phyloP scores from a whole-genome alignment of 1,140 invertebrate genomes.

The Leptinotarsa texana region DNA sequence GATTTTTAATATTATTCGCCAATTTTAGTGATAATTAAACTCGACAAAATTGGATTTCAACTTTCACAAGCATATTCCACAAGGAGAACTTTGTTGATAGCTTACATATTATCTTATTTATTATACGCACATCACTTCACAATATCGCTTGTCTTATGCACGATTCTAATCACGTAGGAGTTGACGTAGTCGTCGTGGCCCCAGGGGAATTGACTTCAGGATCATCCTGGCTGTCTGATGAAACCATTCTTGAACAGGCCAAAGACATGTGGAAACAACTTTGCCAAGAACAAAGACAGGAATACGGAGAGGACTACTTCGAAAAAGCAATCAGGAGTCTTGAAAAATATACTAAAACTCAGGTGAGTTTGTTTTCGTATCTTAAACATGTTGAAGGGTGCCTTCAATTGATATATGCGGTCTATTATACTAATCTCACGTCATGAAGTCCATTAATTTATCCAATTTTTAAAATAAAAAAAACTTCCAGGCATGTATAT shows the following conservation, averaged over 20 bases:
- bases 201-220: constrained; percentile 80
- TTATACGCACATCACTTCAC: too few species aligned
- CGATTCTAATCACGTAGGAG: constrained; percentile 56
- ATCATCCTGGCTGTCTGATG: constrained; percentile 74
- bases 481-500: neutral
- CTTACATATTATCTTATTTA: too few species aligned
- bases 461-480: neutral
- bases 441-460: neutral
- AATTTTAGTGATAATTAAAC: too few species aligned
- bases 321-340: constrained; percentile 74
- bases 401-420: neutral
- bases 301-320: constrained; percentile 80
- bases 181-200: constrained; percentile 79
- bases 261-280: constrained; percentile 78
- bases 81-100: too few species aligned
- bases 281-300: constrained; percentile 73
- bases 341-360: constrained; percentile 74
- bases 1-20: too few species aligned
- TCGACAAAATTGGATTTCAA: too few species aligned
- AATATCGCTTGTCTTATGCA: too few species aligned
- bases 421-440: neutral
- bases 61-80: too few species aligned
- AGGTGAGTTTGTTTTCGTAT: constrained; percentile 53
- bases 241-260: constrained; percentile 73
- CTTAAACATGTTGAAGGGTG: neutral